Evolutionary conservation across 2,888 invertebrate species (phyloP), one percentile per base, ranked within the genome.

Genomic region (Eumerus sabulonum): DNA sequence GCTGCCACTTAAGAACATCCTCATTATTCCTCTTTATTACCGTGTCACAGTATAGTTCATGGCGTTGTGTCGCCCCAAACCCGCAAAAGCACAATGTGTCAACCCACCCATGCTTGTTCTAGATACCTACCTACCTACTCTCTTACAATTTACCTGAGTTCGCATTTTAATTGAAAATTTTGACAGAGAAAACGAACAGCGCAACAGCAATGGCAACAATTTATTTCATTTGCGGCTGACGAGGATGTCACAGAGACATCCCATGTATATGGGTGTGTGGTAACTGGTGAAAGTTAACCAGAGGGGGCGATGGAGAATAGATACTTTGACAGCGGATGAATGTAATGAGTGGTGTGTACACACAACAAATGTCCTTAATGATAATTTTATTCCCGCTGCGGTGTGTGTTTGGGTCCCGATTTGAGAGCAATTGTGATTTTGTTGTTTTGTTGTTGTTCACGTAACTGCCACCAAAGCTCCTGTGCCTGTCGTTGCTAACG

Each of bases 111-210:
- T 40, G 40, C 40, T n/a, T 11, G 12, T 40, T 3, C 40, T 40
- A 11, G 40, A 27, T 27, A 27, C 27, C 7, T n/a, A n/a, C n/a
- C 16, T 9, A 27, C 16, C 64, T 40, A 13, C 51, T n/a, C 35
- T 36, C 14, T 40, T n/a, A 19, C 36, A 16, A 48, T 74, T 53
- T 79, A 79, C 79, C 79, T 79, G 79, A 74, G 79, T 70, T 74
- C 79, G 79, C 79, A 79, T 79, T 73, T 79, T 79, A 79, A 79
- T 79, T 79, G 79, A 79, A 79, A 79, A 79, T 74, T 79, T 79
- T 74, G 79, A 79, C 79, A 79, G 79, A 79, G 64, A 79, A n/a
- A 79, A 67, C 74, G 40, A 40, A n/a, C n/a, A 48, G 74, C 27
- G 27, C 27, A 27, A 27, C 45, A 68, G 63, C 68, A 72, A 63